These are phyloP conservation scores for Phyllopteryx taeniolatus DNA, from an alignment of 2,113 vertebrate species.

Conservation along the genomic window DNA sequence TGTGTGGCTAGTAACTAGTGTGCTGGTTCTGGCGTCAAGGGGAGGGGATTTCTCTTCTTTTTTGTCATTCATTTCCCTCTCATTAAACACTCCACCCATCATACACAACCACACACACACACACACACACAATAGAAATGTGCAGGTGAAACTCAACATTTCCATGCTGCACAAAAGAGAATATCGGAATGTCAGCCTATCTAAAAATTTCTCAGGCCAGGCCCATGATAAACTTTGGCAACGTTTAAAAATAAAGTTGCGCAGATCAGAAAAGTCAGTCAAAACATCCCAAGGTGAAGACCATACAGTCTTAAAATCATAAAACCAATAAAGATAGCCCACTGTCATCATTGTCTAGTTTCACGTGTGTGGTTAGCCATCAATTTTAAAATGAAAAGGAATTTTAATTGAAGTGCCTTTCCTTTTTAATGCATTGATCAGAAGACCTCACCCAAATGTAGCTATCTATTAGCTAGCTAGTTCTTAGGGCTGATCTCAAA, in stretches of 20 bases:
- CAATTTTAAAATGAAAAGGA: no score
- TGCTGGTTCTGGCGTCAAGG: slow-evolving; percentile 36
- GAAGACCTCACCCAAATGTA: no score
- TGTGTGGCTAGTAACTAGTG: slow-evolving; percentile 46
- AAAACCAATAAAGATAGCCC: background rate
- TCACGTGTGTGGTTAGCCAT: no score
- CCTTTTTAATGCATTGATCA: no score
- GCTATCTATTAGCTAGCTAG: no score
- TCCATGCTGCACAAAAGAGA: background rate
- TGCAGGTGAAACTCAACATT: background rate
- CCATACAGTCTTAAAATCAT: background rate
- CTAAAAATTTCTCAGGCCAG: background rate
- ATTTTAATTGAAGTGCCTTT: no score
- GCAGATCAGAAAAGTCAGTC: background rate
- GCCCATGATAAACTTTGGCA: background rate
- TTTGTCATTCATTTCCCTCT: slow-evolving; percentile 12
- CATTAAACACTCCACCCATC: slow-evolving; percentile 7
- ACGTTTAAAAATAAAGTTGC: background rate
- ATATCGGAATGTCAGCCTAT: background rate
- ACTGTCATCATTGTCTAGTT: no score
- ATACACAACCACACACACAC: background rate
- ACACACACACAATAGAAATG: background rate
- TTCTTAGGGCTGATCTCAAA: no score
- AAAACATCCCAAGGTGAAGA: background rate
- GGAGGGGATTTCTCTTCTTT: slow-evolving; percentile 23